Percentiles rank a stretch among this genome's conserved stretches.
These are phyloP conservation scores for Eriocheir sinensis DNA, from an alignment of 1,140 invertebrate species.

Conservation along the genomic window DNA sequence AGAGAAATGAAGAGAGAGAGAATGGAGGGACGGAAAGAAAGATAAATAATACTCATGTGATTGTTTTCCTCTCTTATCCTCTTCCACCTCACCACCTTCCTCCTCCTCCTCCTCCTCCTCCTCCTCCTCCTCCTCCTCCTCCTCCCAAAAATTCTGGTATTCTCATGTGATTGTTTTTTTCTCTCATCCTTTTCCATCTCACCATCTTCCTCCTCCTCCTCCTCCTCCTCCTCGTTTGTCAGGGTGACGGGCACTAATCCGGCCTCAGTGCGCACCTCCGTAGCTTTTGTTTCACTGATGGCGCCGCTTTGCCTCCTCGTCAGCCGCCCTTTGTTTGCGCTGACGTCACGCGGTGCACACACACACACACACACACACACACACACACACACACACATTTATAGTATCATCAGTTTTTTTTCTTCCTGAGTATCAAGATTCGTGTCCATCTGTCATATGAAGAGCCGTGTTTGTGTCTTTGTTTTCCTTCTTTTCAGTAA, in stretches of 20 bases:
- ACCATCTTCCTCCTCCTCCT: not conserved
- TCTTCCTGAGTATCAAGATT: not conserved
- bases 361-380: not conserved
- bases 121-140: too few relatives aligned
- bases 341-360: not conserved
- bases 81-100: too few relatives aligned
- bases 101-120: too few relatives aligned
- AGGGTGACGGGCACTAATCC: not conserved
- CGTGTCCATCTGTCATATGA: not conserved
- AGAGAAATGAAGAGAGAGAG: too few relatives aligned
- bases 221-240: constrained; percentile 1
- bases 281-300: not conserved
- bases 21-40: too few relatives aligned
- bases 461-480: not conserved
- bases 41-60: too few relatives aligned
- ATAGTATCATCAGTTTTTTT: not conserved
- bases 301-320: not conserved
- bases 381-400: constrained; percentile 8
- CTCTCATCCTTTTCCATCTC: not conserved
- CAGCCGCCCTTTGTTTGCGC: not conserved
- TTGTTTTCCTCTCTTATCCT: too few relatives aligned
- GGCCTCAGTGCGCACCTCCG: not conserved
- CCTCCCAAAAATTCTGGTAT: too few relatives aligned
- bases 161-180: too few relatives aligned
- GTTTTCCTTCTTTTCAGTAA: too few relatives aligned